phyloP scores from a whole-genome alignment of 2,797 vertebrate genomes.

The Champsocephalus gunnari region DNA sequence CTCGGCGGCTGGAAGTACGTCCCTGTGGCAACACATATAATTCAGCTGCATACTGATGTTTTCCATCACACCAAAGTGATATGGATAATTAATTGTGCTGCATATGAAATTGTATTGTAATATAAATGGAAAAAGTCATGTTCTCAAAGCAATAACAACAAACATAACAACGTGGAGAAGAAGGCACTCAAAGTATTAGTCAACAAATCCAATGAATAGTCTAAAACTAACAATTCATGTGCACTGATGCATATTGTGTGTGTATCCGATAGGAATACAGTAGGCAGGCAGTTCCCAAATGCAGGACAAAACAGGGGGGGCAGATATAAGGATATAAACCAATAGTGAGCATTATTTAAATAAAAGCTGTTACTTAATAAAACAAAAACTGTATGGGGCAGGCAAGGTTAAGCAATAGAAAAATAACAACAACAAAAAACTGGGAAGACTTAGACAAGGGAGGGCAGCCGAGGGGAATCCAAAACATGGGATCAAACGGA shows the following conservation, averaged over 20 bases:
- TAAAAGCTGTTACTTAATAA: too few species aligned
- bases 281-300: too few species aligned
- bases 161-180: neutral
- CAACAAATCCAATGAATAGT: neutral
- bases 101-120: neutral
- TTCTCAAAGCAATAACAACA: neutral
- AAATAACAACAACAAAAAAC: too few species aligned
- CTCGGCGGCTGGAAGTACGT: neutral
- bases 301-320: too few species aligned
- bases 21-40: slow-evolving; percentile 22
- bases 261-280: neutral
- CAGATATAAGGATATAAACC: too few species aligned
- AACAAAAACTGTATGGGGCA: too few species aligned
- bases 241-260: neutral
- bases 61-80: slow-evolving; percentile 6
- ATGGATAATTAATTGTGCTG: neutral
- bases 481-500: too few species aligned
- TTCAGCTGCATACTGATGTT: slow-evolving; percentile 9
- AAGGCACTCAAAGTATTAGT: neutral
- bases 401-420: too few species aligned
- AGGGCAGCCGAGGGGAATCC: too few species aligned
- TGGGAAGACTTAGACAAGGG: too few species aligned
- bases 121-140: neutral
- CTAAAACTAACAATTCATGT: neutral
- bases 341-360: too few species aligned